phyloP scores from a whole-genome alignment of 2,797 vertebrate genomes.

The Sylvilagus floridanus region DNA sequence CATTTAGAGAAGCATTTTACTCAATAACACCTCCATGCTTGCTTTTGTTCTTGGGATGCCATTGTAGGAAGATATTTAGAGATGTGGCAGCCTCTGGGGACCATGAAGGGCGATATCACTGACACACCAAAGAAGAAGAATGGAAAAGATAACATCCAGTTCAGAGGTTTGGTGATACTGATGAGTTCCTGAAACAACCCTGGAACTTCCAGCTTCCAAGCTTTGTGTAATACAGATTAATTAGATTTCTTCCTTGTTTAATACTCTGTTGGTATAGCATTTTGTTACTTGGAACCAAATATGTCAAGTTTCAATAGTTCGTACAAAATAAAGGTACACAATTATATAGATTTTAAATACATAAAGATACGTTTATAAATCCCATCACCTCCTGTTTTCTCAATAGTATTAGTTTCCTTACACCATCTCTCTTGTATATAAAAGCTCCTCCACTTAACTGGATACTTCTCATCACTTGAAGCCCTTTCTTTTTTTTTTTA shows the following conservation, averaged over 20 bases:
- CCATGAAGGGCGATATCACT: neutral
- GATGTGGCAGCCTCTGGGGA: conserved; percentile 16
- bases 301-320: neutral
- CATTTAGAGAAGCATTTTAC: conserved; percentile 8
- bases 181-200: conserved; percentile 23
- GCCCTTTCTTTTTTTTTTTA: no score
- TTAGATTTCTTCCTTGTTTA: conserved; percentile 54
- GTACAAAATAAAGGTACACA: conserved; percentile 24
- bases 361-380: neutral
- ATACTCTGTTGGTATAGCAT: neutral
- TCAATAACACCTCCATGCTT: neutral
- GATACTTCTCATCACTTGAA: neutral
- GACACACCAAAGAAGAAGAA: conserved; percentile 24
- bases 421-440: neutral
- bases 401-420: conserved; percentile 14
- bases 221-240: neutral
- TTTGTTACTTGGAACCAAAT: conserved; percentile 39
- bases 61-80: conserved; percentile 45
- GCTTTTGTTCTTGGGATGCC: conserved; percentile 44
- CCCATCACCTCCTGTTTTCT: neutral
- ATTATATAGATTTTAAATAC: conserved; percentile 39
- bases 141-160: neutral
- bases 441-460: conserved; percentile 33
- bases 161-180: neutral
- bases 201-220: conserved; percentile 21